Conservation (phyloP, 2,888 invertebrate species). For the Parnassius glacialis region DNA sequence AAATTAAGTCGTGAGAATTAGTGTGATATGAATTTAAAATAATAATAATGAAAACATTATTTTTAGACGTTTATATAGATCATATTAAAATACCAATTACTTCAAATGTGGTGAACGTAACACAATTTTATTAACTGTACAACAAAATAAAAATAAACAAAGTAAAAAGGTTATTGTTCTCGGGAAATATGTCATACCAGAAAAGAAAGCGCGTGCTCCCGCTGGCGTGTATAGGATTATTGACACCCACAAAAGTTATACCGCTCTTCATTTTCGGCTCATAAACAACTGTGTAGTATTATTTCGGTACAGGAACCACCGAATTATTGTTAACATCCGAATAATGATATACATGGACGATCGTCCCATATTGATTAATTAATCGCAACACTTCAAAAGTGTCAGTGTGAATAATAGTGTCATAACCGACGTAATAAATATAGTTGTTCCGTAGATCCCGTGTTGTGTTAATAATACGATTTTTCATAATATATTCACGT, state of each 20-base stretch:
- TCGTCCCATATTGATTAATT: constrained; percentile 49
- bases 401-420: constrained; percentile 81
- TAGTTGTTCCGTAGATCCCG: constrained; percentile 52
- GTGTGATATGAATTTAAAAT: no score
- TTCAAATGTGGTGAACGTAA: no score
- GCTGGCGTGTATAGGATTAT: constrained; percentile 75
- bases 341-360: constrained; percentile 61
- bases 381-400: constrained; percentile 80
- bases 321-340: constrained; percentile 61
- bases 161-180: no score
- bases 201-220: constrained; percentile 41
- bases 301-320: constrained; percentile 68
- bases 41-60: no score
- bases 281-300: constrained; percentile 79
- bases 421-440: constrained; percentile 50
- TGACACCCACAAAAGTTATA: constrained; percentile 82
- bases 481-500: no score
- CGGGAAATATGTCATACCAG: no score
- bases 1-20: no score
- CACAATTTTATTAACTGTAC: no score
- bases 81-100: no score
- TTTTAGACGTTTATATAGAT: no score
- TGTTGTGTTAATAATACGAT: no score
- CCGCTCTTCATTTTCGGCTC: constrained; percentile 71
- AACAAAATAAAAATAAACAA: no score